phyloP scores from a whole-genome alignment of 2,797 vertebrate species.

The Falco biarmicus region DNA sequence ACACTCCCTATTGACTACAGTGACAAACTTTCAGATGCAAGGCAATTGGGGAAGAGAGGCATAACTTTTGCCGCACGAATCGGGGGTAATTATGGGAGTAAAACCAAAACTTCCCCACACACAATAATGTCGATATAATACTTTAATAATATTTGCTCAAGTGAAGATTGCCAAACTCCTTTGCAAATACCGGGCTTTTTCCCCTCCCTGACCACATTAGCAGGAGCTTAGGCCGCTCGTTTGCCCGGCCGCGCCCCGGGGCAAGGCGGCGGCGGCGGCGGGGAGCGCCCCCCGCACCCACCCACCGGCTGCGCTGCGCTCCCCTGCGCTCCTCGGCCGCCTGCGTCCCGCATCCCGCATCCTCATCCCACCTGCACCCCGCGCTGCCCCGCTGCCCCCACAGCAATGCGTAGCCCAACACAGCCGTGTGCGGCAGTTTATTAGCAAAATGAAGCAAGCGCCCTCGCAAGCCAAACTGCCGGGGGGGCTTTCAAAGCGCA shows the following conservation, averaged over 20 bases:
- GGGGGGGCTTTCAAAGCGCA: background rate
- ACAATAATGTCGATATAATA: background rate
- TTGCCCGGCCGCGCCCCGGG: background rate
- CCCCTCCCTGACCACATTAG: background rate
- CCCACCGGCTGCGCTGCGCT: no score
- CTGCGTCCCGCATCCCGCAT: background rate
- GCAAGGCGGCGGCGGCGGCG: background rate
- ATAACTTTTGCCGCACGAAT: conserved; percentile 51
- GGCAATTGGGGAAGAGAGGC: background rate
- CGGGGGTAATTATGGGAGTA: background rate
- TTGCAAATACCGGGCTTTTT: fast-evolving
- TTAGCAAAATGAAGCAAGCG: background rate
- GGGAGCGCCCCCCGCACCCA: no score
- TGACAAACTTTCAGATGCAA: conserved; percentile 34
- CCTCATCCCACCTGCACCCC: background rate
- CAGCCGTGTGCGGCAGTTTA: background rate
- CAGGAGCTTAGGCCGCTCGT: fast-evolving
- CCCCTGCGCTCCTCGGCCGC: no score
- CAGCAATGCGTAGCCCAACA: fast-evolving
- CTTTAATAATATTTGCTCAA: background rate
- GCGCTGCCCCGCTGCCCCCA: background rate
- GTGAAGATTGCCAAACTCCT: background rate
- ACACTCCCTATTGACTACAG: conserved; percentile 74
- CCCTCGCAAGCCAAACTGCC: background rate
- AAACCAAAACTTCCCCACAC: background rate